phyloP scores from a whole-genome alignment of 37 sponge, comb jelly and placozoan species.

The Beroe ovata region DNA sequence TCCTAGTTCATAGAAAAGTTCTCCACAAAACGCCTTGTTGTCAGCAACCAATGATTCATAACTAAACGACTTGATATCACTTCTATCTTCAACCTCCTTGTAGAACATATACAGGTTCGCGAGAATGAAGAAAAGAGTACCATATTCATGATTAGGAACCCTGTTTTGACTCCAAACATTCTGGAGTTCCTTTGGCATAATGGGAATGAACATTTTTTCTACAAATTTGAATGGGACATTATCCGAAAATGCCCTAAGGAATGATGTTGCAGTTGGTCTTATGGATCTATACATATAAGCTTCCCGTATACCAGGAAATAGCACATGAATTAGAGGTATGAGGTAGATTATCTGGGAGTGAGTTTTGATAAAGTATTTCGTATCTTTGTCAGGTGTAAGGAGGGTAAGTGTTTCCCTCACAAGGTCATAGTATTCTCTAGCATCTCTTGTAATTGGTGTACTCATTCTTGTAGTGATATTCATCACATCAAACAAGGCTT shows the following conservation, averaged over 20 bases:
- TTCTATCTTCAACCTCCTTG: constrained; percentile 1
- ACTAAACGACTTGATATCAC: constrained; percentile 3
- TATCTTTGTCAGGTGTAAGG: background rate
- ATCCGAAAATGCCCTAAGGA: background rate
- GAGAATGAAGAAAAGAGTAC: background rate
- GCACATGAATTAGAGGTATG: constrained; percentile 4
- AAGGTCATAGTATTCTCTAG: background rate
- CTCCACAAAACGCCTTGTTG: background rate
- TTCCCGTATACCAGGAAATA: constrained; percentile 23
- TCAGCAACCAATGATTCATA: constrained; percentile 44
- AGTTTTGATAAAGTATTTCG: constrained; percentile 49
- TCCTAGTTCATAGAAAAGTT: constrained; percentile 13
- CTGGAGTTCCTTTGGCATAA: background rate
- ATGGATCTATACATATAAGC: constrained; percentile 43
- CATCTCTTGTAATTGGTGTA: background rate
- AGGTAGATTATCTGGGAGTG: constrained; percentile 39
- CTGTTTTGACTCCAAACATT: background rate
- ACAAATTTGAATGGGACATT: background rate
- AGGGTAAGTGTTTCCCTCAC: background rate
- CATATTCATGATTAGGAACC: background rate
- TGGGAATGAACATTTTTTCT: background rate
- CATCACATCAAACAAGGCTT: constrained; percentile 6
- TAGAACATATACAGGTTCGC: constrained; percentile 18
- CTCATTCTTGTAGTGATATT: constrained; percentile 4
- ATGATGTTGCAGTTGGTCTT: constrained; percentile 13